These are phyloP conservation scores for Astropecten irregularis DNA, from an alignment of 53 echinoderm and acorn worm genomes.

Conservation along the genomic window DNA sequence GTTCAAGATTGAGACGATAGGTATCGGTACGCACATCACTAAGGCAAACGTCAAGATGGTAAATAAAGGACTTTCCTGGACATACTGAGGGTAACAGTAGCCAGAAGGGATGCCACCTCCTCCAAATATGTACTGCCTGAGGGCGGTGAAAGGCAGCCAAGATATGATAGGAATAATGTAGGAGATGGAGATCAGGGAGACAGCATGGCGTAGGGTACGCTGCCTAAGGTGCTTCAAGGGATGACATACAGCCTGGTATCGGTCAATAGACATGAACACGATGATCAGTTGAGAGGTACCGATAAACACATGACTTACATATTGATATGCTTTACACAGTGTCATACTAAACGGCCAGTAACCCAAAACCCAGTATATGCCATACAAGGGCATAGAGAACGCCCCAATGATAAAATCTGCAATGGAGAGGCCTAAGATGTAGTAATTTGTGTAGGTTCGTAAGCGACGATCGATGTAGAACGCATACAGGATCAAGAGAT, in stretches of 20 bases:
- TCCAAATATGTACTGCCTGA: conserved; percentile 64
- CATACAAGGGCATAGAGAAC: conserved; percentile 63
- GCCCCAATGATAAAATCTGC: conserved; percentile 39
- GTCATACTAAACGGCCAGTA: conserved; percentile 38
- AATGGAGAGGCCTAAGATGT: conserved; percentile 56
- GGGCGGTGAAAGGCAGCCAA: conserved; percentile 56
- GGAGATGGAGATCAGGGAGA: conserved; percentile 52
- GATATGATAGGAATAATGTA: conserved; percentile 58
- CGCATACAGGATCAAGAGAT: conserved; percentile 46
- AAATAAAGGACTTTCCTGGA: conserved; percentile 48
- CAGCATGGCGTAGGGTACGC: conserved; percentile 55
- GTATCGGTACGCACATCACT: conserved; percentile 63
- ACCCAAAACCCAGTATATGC: conserved; percentile 49
- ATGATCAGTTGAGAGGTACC: conserved; percentile 39
- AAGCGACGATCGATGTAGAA: conserved; percentile 36
- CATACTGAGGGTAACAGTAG: conserved; percentile 61
- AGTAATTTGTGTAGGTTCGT: conserved; percentile 66
- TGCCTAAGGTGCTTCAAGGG: conserved; percentile 57
- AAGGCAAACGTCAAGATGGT: conserved; percentile 39
- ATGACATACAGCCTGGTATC: conserved; percentile 56
- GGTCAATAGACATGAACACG: conserved; percentile 52
- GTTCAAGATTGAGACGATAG: conserved; percentile 42
- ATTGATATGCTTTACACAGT: conserved; percentile 42
- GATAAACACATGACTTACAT: conserved; percentile 52
- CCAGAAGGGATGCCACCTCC: conserved; percentile 25